A percentile compares a stretch with the other conserved stretches of the same genome.
Conservation (phyloP, 2,888 invertebrate genomes). For the Protophormia terraenovae region DNA sequence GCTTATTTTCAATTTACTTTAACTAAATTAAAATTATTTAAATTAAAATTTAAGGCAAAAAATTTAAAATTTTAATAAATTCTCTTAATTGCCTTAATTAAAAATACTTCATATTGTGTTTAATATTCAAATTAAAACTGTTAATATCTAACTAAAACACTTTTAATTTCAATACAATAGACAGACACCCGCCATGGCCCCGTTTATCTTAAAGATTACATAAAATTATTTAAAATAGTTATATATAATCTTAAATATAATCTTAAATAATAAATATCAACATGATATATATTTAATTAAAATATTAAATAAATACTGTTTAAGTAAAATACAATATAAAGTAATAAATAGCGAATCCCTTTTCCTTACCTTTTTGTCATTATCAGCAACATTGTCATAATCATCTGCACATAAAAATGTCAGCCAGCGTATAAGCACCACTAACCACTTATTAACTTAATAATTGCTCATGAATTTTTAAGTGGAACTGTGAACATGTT, state of each 20-base stretch:
- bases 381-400: conserved; percentile 17
- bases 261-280: conserved; percentile 1
- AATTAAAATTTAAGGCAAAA: too few relatives aligned
- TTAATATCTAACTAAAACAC: not conserved
- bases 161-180: not conserved
- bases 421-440: conserved; percentile 20
- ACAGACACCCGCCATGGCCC: not conserved
- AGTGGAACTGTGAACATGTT: conserved; percentile 58
- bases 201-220: not conserved
- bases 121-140: not conserved
- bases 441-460: conserved; percentile 41
- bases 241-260: not conserved
- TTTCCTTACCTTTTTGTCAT: not conserved
- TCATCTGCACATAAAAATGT: conserved; percentile 25
- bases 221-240: not conserved
- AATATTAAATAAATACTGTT: conserved; percentile 13
- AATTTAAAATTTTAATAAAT: too few relatives aligned
- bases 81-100: not conserved
- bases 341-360: not conserved
- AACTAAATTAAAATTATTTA: too few relatives aligned
- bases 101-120: not conserved
- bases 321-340: not conserved
- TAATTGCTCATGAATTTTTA: conserved; percentile 48
- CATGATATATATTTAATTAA: conserved; percentile 34
- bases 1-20: too few relatives aligned